These are phyloP conservation scores for Centroberyx gerrardi DNA, from an alignment of 2,797 vertebrate genomes.

Conservation along the genomic window DNA sequence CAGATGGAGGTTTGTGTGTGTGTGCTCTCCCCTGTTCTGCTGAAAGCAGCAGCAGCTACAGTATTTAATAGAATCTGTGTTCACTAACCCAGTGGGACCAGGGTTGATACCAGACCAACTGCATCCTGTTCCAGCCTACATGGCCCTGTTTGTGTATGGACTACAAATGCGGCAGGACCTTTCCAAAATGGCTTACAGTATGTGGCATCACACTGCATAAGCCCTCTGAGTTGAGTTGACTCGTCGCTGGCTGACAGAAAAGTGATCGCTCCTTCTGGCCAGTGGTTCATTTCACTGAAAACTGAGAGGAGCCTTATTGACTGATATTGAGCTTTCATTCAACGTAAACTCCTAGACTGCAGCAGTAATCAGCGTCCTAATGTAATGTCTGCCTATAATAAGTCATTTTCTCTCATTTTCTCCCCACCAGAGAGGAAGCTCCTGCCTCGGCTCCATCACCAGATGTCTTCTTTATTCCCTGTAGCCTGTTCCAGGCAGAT, in stretches of 20 bases:
- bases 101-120: conserved; percentile 51
- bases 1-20: conserved; percentile 65
- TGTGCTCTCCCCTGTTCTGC: conserved; percentile 1
- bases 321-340: conserved; percentile 20
- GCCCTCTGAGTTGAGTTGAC: conserved; percentile 37
- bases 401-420: conserved; percentile 40
- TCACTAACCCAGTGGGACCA: conserved; percentile 46
- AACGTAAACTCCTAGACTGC: background rate
- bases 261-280: conserved; percentile 56
- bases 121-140: conserved; percentile 23
- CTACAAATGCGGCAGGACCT: conserved; percentile 41
- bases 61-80: conserved; percentile 64
- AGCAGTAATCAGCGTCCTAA: conserved; percentile 33
- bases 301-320: background rate
- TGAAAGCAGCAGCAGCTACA: conserved; percentile 49
- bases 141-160: conserved; percentile 47
- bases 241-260: conserved; percentile 47
- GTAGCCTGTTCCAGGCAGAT: conserved; percentile 55
- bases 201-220: conserved; percentile 60
- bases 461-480: conserved; percentile 79
- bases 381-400: conserved; percentile 39
- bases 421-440: conserved; percentile 42
- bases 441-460: conserved; percentile 38
- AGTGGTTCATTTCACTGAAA: conserved; percentile 40
- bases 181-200: conserved; percentile 43